Base-by-base conservation (phyloP, 2,797 vertebrate species). In the Lophotriccus pileatus region DNA sequence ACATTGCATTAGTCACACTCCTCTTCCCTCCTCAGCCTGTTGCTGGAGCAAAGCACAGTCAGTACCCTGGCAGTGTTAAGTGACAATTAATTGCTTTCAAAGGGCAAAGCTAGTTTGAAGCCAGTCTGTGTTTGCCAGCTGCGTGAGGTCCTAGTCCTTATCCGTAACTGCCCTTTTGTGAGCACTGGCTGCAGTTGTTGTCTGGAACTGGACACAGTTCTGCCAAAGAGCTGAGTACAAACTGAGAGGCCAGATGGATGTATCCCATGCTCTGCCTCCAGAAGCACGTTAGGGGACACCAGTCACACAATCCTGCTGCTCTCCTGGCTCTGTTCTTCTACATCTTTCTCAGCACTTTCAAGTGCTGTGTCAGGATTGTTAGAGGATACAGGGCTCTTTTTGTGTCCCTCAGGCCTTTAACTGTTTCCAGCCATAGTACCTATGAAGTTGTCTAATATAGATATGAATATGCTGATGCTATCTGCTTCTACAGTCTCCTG, bases 21-120 rank as follows among this genome's bases (percentile, higher is more conserved):
- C 12, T 28, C 58, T 27, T 47, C 19, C 34, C 13, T 58, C 37
- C 23, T 25, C 21, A 55, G 30, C 6, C 9, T 66, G 32, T 14
- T 0, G 0, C 63, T 28, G 0, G 2, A 60, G 46, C 1, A 21
- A 34, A 67, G 37, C 17, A 9, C 25, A 5, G 12, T 12, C 43
- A 58, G 41, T n/a, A 27, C 12, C 59, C 50, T 59, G 34, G 27
- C 32, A 64, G 16, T 4, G 1, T 19, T 34, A 16, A 34, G 34
- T 6, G 23, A 32, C 49, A 75, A n/a, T 8, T 39, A 58, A n/a
- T 12, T 66, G 7, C 14, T 79, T 78, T 69, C 55, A 55, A 66
- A 82, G 9, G 13, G 10, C 34, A 85, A 34, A 77, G 39, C 32
- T 37, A 12, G 2, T 58, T 60, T 83, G 34, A 23, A 87, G 20